Evolutionary conservation across 2,113 vertebrate species (phyloP).

Genomic region (Rhinopomastus cyanomelas): DNA sequence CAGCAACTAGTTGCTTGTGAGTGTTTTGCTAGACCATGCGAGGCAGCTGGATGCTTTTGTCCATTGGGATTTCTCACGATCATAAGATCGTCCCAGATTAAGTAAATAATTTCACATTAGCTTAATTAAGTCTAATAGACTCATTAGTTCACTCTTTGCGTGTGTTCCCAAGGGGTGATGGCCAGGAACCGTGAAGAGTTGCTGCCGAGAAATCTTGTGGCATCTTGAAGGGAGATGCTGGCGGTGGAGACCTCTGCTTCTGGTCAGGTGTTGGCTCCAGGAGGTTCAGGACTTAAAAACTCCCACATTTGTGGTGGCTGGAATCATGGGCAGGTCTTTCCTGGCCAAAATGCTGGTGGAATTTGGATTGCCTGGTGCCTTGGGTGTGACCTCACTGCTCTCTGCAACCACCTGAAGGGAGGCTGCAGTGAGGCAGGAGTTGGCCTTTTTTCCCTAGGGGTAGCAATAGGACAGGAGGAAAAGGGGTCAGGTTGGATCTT

Average conservation of each 20-base stretch:
- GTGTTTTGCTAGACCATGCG: rapidly evolving
- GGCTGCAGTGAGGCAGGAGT: too few species aligned
- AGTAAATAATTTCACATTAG: conserved; percentile 72
- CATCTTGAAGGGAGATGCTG: background rate
- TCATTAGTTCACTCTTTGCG: conserved; percentile 71
- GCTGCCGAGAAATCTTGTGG: conserved; percentile 16
- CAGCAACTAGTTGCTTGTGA: rapidly evolving
- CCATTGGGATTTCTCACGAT: conserved; percentile 44
- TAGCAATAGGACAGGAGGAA: too few species aligned
- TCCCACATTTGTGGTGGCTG: rapidly evolving
- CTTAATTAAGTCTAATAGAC: conserved; percentile 77
- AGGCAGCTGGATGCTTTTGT: conserved; percentile 24
- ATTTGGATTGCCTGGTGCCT: background rate
- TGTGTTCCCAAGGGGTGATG: conserved; percentile 24
- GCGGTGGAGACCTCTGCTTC: background rate
- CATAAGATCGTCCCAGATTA: conserved; percentile 65
- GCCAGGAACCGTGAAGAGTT: conserved; percentile 54
- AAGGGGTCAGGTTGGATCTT: too few species aligned
- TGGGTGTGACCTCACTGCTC: too few species aligned
- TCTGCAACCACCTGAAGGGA: too few species aligned
- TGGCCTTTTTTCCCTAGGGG: too few species aligned
- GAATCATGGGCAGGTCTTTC: background rate
- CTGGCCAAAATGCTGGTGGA: background rate
- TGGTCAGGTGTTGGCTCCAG: background rate
- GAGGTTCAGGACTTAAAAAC: background rate